Evolutionary conservation across 37 sponge, comb jelly and placozoan genomes (phyloP).

Genomic region (Cladorhizidae sp.): DNA sequence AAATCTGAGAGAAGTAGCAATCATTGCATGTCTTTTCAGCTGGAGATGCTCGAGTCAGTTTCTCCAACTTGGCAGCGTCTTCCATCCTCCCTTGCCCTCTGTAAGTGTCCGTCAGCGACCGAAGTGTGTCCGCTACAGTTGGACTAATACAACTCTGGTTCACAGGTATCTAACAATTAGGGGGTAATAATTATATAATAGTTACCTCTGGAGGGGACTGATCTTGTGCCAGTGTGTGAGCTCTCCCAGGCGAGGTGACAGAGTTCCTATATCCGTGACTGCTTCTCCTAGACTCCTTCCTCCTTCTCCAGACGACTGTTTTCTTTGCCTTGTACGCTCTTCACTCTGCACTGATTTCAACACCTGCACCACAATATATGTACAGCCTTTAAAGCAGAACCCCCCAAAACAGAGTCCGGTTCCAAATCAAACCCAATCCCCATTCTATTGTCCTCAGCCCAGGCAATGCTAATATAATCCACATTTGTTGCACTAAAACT

Average conservation of each 20-base stretch:
- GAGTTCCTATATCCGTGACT: neutral
- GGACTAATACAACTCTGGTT: constrained; percentile 48
- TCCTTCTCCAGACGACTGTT: constrained; percentile 2
- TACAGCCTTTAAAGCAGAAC: neutral
- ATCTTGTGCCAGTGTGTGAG: constrained; percentile 21
- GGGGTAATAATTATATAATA: neutral
- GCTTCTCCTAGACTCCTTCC: neutral
- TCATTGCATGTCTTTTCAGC: neutral
- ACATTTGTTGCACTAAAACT: too few species aligned
- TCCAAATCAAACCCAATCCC: too few species aligned
- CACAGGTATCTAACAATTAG: too few species aligned
- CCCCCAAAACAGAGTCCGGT: neutral
- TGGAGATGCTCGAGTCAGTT: constrained; percentile 5
- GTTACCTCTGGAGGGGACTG: constrained; percentile 14
- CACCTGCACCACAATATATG: neutral
- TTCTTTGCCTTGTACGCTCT: neutral
- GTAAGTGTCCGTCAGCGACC: constrained; percentile 75
- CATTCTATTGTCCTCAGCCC: too few species aligned
- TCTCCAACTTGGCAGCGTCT: constrained; percentile 77
- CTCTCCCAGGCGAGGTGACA: neutral
- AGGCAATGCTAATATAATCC: too few species aligned
- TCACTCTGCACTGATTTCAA: neutral
- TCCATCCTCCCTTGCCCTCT: constrained; percentile 85
- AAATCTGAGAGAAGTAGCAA: neutral
- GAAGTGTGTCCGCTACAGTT: constrained; percentile 75